Evolutionary conservation across 2,797 vertebrate genomes (phyloP), one percentile per base, ranked within the genome.

Genomic region (Sciurus carolinensis): DNA sequence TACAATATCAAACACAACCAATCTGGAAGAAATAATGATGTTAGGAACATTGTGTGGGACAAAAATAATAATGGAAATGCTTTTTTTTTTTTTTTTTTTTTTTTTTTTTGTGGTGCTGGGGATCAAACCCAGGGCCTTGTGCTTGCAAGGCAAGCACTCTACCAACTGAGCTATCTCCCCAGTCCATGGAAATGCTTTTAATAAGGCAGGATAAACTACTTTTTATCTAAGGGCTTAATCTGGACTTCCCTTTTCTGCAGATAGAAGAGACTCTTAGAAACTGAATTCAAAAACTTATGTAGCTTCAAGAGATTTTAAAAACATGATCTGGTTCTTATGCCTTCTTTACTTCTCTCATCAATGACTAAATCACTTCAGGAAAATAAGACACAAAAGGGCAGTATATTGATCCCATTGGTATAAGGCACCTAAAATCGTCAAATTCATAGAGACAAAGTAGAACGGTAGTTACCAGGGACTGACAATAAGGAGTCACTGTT

Each of bases 391-490:
- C 42, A 64, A 81, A 84, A 67, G 36, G n/a, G 36, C 39, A 83
- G 18, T 15, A 10, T 75, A 66, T 14, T 67, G 36, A 39, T 66
- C 77, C 33, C 30, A 33, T 4, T 94, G 69, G 36, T 8, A 36
- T 17, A 39, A 88, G 26, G 26, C 44, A 67, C 28, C 7, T 50
- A 54, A 54, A 26, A 62, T 1, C 64, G 22, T 88, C 73, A 42
- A 36, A 93, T 81, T 77, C 42, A 57, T 36, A 93, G 42, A 93
- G 14, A 67, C 26, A 88, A 90, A 91, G 52, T 12, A 82, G 75
- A 79, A 82, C 54, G 76, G 62, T 42, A 9, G 5, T 44, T 72
- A 42, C 18, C 14, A 59, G 54, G 57, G 30, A 12, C 1, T 20
- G 22, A 3, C 24, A 18, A 24, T 30, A 39, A 30, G 4, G 79